Conservation (phyloP, 2,797 vertebrate genomes). For the Tiaroga cobitis region DNA sequence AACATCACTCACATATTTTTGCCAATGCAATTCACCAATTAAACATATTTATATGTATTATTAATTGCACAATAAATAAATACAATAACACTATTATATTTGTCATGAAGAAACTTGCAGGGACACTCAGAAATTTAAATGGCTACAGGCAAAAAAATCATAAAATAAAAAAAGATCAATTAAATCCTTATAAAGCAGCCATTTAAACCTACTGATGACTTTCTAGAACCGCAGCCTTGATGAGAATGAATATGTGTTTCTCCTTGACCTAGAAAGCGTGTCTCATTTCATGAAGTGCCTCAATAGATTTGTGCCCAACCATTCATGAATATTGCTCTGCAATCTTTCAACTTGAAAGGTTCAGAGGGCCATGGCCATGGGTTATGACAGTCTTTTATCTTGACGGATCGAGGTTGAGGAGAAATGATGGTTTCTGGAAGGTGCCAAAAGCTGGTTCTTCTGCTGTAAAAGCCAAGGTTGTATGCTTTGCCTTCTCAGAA, state of each 20-base stretch:
- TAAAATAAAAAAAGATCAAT: slow-evolving; percentile 4
- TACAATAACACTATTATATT: not conserved
- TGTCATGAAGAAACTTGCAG: not conserved
- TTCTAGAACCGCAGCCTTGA: slow-evolving; percentile 23
- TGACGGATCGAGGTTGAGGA: slow-evolving; percentile 49
- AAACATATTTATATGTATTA: not conserved
- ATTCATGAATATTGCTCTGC: slow-evolving; percentile 55
- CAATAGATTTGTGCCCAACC: slow-evolving; percentile 52
- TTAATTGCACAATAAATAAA: not conserved
- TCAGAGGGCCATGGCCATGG: slow-evolving; percentile 49
- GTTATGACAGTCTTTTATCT: slow-evolving; percentile 54
- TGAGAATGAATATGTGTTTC: slow-evolving; percentile 51
- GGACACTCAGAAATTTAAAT: not conserved
- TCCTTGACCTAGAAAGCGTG: slow-evolving; percentile 51
- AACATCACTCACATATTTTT: not conserved
- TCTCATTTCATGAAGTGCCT: slow-evolving; percentile 53
- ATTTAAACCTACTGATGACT: slow-evolving; percentile 29
- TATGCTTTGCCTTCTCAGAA: not conserved
- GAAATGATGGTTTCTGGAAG: slow-evolving; percentile 41
- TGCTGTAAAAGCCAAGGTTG: not conserved
- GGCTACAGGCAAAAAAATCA: not conserved
- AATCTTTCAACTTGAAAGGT: slow-evolving; percentile 56
- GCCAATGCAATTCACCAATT: not conserved
- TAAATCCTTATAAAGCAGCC: slow-evolving; percentile 30
- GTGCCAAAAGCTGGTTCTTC: slow-evolving; percentile 42